Conservation (phyloP, 2,888 invertebrate genomes). For the Drosophila planitibia region DNA sequence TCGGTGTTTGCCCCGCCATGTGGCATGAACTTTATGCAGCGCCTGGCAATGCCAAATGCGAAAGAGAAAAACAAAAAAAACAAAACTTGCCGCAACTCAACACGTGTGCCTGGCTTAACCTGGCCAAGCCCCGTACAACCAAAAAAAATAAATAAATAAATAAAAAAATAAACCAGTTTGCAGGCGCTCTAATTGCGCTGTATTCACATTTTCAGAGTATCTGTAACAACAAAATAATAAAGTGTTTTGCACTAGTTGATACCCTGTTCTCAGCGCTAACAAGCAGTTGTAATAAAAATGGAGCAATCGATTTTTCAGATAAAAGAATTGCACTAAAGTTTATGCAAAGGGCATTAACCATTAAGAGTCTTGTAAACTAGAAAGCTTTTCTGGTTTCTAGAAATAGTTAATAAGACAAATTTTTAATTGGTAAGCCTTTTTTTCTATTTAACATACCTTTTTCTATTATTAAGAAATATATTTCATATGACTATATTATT, state of each 20-base stretch:
- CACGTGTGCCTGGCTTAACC: constrained; percentile 63
- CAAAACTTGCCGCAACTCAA: constrained; percentile 57
- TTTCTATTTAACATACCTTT: no score
- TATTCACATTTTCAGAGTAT: constrained; percentile 37
- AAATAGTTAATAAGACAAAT: background rate
- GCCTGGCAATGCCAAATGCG: constrained; percentile 58
- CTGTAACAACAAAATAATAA: background rate
- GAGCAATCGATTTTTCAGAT: background rate
- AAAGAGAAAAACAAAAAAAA: background rate
- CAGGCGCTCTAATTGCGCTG: constrained; percentile 70
- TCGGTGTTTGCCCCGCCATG: constrained; percentile 29
- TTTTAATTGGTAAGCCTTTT: no score
- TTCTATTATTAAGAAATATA: background rate
- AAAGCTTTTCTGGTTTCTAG: background rate
- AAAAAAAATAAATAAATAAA: constrained; percentile 1
- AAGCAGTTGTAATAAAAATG: background rate
- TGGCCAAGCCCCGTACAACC: constrained; percentile 55
- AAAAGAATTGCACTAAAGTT: background rate
- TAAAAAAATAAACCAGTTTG: constrained; percentile 64
- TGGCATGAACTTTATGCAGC: constrained; percentile 58
- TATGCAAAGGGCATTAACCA: no score
- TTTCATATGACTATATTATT: background rate
- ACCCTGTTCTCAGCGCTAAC: background rate
- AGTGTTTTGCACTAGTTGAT: background rate
- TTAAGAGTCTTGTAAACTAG: background rate